Evolutionary conservation across 1,140 invertebrate genomes (phyloP).

Genomic region (Psilanteris sp.): DNA sequence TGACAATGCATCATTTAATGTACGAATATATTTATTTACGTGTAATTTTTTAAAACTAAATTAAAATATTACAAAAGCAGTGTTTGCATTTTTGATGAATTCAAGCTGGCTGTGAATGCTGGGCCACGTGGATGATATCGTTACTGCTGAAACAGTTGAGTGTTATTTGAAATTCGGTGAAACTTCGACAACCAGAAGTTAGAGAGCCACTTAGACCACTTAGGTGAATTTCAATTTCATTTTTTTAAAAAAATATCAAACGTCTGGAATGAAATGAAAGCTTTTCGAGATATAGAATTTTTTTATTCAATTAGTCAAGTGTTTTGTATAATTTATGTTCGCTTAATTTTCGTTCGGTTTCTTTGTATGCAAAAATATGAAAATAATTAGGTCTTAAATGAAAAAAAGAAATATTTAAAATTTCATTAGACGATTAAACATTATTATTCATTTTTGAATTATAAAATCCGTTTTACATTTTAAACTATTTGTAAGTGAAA

Average conservation of each 20-base stretch:
- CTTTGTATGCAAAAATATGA: too few relatives aligned
- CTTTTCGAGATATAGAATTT: slow-evolving; percentile 17
- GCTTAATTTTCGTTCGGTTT: neutral
- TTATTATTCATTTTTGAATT: too few relatives aligned
- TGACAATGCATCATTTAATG: too few relatives aligned
- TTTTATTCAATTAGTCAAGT: slow-evolving; percentile 18
- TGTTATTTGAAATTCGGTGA: slow-evolving; percentile 34
- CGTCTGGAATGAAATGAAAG: slow-evolving; percentile 27
- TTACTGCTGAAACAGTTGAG: slow-evolving; percentile 20
- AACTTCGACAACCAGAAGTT: slow-evolving; percentile 32
- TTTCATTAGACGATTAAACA: too few relatives aligned
- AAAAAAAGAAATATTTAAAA: too few relatives aligned
- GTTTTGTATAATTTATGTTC: slow-evolving; percentile 6
- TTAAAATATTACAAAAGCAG: too few relatives aligned
- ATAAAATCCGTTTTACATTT: too few relatives aligned
- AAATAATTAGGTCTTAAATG: too few relatives aligned
- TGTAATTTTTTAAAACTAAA: too few relatives aligned
- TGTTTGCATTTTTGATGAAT: neutral
- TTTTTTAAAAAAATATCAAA: slow-evolving; percentile 14
- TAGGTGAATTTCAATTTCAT: slow-evolving; percentile 24
- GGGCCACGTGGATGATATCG: slow-evolving; percentile 40
- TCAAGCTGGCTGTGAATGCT: neutral
- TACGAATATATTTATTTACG: too few relatives aligned
- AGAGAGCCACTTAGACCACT: slow-evolving; percentile 35
- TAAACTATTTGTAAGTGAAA: too few relatives aligned